phyloP scores from a whole-genome alignment of 1,140 invertebrate species.

The Zaprionus taronus region DNA sequence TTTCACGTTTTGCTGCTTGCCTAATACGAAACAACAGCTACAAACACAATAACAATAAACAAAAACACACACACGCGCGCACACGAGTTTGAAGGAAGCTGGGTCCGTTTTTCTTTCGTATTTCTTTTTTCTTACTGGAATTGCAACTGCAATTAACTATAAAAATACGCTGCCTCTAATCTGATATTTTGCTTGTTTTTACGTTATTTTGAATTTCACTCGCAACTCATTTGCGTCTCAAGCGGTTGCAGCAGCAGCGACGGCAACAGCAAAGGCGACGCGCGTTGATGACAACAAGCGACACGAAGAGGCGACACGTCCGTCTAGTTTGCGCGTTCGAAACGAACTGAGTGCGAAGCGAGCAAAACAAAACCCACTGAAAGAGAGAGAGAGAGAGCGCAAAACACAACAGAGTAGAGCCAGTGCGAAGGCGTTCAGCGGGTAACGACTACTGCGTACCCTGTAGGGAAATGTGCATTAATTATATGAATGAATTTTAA shows the following conservation, averaged over 20 bases:
- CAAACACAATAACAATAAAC: conserved; percentile 59
- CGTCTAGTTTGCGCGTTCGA: conserved; percentile 40
- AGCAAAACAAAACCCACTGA: conserved; percentile 33
- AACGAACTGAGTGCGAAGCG: conserved; percentile 38
- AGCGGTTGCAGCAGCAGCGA: conserved; percentile 20
- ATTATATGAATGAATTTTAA: not conserved
- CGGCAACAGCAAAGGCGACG: conserved; percentile 49
- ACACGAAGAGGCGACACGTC: conserved; percentile 38
- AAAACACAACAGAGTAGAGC: conserved; percentile 24
- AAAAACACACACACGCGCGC: conserved; percentile 35
- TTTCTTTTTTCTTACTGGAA: conserved; percentile 21
- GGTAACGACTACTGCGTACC: conserved; percentile 4
- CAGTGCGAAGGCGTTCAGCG: not conserved
- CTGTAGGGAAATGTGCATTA: not conserved
- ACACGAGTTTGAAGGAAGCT: conserved; percentile 35
- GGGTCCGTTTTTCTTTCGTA: conserved; percentile 28
- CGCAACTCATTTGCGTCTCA: conserved; percentile 39
- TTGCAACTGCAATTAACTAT: conserved; percentile 45
- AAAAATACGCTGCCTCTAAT: conserved; percentile 21
- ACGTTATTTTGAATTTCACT: conserved; percentile 19
- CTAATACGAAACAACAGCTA: conserved; percentile 53
- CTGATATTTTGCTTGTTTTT: conserved; percentile 11
- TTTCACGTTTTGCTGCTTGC: conserved; percentile 74
- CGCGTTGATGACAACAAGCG: conserved; percentile 34
- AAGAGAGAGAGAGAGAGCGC: not conserved